phyloP scores from a whole-genome alignment of 2,797 vertebrate genomes.

The Platalea minor region DNA sequence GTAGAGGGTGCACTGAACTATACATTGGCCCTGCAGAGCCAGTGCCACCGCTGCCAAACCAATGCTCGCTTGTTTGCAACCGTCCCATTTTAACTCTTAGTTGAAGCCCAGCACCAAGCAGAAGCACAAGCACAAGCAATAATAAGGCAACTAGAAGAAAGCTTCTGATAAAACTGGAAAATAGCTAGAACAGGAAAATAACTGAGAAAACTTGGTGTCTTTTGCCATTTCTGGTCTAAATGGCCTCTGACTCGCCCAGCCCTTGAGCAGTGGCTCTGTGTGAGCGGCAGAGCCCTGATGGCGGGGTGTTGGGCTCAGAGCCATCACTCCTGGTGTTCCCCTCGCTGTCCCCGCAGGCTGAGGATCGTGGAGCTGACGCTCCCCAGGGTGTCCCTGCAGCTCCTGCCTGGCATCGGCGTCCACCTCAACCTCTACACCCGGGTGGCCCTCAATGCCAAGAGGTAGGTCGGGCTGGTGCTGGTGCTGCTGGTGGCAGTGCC shows the following conservation, averaged over 20 bases:
- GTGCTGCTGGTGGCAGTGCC: not conserved
- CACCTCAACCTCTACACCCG: constrained; percentile 58
- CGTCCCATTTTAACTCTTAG: accelerated
- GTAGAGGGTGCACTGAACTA: not conserved
- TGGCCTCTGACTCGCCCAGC: accelerated
- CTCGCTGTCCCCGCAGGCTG: not conserved
- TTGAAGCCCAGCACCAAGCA: not conserved
- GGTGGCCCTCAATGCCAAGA: constrained; percentile 54
- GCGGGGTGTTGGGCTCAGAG: not conserved
- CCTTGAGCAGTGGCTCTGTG: not conserved
- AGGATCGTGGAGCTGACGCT: constrained; percentile 55
- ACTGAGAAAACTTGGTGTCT: not conserved
- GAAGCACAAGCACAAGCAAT: not conserved
- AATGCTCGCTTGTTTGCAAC: accelerated
- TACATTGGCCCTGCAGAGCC: accelerated
- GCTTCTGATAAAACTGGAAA: not conserved
- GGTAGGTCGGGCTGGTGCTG: not conserved
- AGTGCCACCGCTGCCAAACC: accelerated
- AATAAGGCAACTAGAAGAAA: no score
- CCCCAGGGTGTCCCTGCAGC: constrained; percentile 57
- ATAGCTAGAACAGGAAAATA: not conserved
- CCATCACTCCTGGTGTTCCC: accelerated
- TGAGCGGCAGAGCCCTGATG: accelerated
- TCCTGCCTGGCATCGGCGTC: constrained; percentile 55
- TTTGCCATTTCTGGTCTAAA: not conserved